Evolutionary conservation across 1,140 invertebrate genomes (phyloP).

Genomic region (Macrocentrus cingulum): DNA sequence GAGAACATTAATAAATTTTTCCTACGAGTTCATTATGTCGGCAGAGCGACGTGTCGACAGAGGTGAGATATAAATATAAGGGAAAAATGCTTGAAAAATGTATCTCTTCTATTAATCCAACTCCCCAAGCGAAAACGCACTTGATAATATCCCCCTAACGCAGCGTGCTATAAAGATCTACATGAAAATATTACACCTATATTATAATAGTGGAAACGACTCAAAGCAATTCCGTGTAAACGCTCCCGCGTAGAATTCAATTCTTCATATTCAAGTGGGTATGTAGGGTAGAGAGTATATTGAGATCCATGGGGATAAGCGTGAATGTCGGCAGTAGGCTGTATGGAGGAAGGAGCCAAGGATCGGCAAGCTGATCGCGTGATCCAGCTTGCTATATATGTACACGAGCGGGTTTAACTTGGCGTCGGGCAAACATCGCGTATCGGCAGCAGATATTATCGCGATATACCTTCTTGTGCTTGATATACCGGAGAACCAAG

Average conservation of each 20-base stretch:
- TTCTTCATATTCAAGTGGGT: slow-evolving; percentile 25
- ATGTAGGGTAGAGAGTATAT: slow-evolving; percentile 8
- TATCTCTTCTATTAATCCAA: not conserved
- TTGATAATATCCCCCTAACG: slow-evolving; percentile 6
- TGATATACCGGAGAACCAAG: not conserved
- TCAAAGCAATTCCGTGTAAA: slow-evolving; percentile 22
- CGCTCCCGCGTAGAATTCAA: slow-evolving; percentile 25
- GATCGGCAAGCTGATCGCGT: slow-evolving; percentile 23
- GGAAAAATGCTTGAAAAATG: slow-evolving; percentile 5
- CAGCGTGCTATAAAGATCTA: not conserved
- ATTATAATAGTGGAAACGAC: too few species aligned
- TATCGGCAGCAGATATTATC: slow-evolving; percentile 26
- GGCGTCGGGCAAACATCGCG: slow-evolving; percentile 17
- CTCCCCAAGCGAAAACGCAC: slow-evolving; percentile 3
- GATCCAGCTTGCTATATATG: slow-evolving; percentile 16
- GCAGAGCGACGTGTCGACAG: too few species aligned
- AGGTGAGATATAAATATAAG: not conserved
- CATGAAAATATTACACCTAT: not conserved
- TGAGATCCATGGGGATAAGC: slow-evolving; percentile 16
- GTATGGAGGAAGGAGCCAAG: slow-evolving; percentile 27
- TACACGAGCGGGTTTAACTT: slow-evolving; percentile 27
- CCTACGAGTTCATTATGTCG: too few species aligned
- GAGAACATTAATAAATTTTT: too few species aligned
- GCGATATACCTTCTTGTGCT: slow-evolving; percentile 8
- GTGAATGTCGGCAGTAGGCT: slow-evolving; percentile 27